Conservation (phyloP, 1,140 invertebrate genomes). For the Nymphalis io region DNA sequence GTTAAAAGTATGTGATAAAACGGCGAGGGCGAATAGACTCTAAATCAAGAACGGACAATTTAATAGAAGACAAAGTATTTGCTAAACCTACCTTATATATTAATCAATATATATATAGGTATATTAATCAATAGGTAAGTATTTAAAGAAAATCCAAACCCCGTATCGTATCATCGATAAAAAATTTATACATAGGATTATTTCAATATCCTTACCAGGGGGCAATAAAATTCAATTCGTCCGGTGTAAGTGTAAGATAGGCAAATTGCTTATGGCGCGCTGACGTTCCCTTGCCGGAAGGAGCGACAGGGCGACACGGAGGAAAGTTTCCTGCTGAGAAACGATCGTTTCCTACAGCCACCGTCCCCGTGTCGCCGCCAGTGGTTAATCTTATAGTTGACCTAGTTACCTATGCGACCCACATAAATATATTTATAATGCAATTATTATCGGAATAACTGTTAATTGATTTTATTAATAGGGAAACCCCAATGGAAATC, state of each 20-base stretch:
- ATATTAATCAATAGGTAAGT: too few species aligned
- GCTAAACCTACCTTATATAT: too few species aligned
- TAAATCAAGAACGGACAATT: too few species aligned
- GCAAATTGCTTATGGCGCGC: slow-evolving; percentile 40
- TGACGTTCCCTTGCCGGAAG: slow-evolving; percentile 39
- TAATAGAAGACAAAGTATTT: not conserved
- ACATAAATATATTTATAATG: slow-evolving; percentile 20
- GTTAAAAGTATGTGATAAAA: too few species aligned
- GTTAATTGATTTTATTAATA: not conserved
- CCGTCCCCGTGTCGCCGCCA: slow-evolving; percentile 28
- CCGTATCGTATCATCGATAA: slow-evolving; percentile 1
- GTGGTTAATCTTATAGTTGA: slow-evolving; percentile 28
- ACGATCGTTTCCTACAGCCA: slow-evolving; percentile 32
- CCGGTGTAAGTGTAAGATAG: slow-evolving; percentile 37
- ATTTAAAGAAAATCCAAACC: too few species aligned
- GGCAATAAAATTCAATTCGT: slow-evolving; percentile 37
- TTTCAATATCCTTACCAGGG: slow-evolving; percentile 14
- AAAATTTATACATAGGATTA: slow-evolving; percentile 6
- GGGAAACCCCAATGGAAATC: not conserved
- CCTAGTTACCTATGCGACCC: slow-evolving; percentile 29
- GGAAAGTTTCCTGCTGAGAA: slow-evolving; percentile 43
- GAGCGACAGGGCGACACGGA: slow-evolving; percentile 38
- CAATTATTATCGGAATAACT: slow-evolving; percentile 4
- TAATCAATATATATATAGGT: not conserved
- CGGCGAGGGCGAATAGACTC: too few species aligned